Evolutionary conservation across 1,140 invertebrate genomes (phyloP), one percentile per base, ranked within the genome.

Genomic region (Tetranychus urticae): DNA sequence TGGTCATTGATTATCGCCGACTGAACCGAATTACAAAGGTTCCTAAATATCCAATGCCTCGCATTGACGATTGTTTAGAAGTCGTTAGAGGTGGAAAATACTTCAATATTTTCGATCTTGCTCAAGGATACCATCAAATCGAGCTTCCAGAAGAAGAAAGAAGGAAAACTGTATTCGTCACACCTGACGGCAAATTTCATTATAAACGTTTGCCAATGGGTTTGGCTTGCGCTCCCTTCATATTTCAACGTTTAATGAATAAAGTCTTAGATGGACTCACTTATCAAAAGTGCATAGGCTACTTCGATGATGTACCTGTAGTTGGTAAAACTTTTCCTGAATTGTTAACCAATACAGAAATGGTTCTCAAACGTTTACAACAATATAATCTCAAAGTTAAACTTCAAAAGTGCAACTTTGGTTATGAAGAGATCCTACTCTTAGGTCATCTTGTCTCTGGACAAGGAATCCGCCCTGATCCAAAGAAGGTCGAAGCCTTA

Each of bases 241-340:
- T 14, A 6, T 58, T 58, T 47, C 57, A 58, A 35, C 57, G 57
- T n/a, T 14, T 33, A 3, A 58, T 58, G 57, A 35, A 58, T 45
- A 39, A 46, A 23, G 42, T 58, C 14, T 23, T 58, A 13, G 33
- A 35, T n/a, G 34, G 36, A n/a, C n/a, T n/a, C 36, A 3, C 3
- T 5, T 13, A 46, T 45, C 2, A 14, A 23, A 13, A 10, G 5
- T 14, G 12, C 12, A 10, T 58, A 6, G 57, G 35, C 3, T 77
- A 77, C 59, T 42, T 78, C 0, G 76, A 78, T 65, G 77, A 79
- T 60, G 68, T 77, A 2, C 63, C 77, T 1, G 64, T 77, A 14
- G 68, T 69, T 37, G 67, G 65, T 3, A 60, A 39, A 46, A 62
- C 3, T 6, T 61, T 62, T 13, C 13, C 6, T 36, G 56, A 61